phyloP scores from a whole-genome alignment of 2,113 vertebrate genomes.

The Pogona vitticeps region DNA sequence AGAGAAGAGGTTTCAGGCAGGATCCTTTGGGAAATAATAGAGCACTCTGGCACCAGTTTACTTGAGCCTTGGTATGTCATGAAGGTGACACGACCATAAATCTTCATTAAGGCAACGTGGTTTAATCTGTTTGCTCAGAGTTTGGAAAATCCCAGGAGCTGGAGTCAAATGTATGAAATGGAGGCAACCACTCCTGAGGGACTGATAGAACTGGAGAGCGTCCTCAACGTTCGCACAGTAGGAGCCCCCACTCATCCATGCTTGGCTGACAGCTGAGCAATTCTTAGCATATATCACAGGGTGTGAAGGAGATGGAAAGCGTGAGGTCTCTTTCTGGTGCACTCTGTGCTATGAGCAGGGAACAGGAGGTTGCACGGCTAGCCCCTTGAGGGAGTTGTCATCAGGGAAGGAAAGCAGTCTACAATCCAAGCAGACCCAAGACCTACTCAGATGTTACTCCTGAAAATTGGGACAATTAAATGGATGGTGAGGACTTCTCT shows the following conservation, averaged over 20 bases:
- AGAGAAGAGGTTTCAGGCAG: background rate
- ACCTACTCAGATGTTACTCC: no score
- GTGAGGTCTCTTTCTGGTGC: background rate
- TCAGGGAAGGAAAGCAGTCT: background rate
- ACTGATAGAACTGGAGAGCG: background rate
- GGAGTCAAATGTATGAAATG: slow-evolving; percentile 15
- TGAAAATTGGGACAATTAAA: no score
- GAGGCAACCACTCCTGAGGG: slow-evolving; percentile 26
- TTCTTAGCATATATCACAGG: background rate
- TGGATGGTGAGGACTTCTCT: no score
- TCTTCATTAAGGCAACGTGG: slow-evolving; percentile 53
- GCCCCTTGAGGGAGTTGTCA: background rate
- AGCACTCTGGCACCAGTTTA: slow-evolving; percentile 25
- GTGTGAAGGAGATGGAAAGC: background rate
- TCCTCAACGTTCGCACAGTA: background rate
- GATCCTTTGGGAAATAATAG: slow-evolving; percentile 7
- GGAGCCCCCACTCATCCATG: background rate
- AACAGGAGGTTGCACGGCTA: background rate
- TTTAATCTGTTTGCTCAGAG: slow-evolving; percentile 42
- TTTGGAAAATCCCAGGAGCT: slow-evolving; percentile 37
- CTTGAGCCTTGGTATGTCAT: slow-evolving; percentile 37
- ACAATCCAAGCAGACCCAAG: background rate
- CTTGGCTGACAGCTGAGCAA: background rate
- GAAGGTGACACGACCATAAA: slow-evolving; percentile 52
- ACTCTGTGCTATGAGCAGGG: background rate